Evolutionary conservation across 2,113 vertebrate genomes (phyloP), one percentile per base, ranked within the genome.

Genomic region (Rhinolophus ferrumequinum): DNA sequence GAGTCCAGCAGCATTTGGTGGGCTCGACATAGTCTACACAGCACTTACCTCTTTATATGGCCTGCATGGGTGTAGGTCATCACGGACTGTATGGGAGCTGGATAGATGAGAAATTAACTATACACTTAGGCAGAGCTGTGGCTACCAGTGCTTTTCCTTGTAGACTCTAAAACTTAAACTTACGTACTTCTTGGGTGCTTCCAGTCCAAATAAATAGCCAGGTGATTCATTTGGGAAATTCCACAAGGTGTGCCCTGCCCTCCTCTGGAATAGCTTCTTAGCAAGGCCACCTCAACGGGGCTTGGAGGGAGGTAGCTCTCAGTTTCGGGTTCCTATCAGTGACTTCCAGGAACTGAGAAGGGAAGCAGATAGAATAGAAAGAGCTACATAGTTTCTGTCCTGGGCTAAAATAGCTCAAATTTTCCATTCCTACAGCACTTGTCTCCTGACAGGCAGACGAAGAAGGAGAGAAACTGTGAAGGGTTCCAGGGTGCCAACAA

Each of bases 211-310:
- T 72, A 67, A 80, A 47, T 47, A 67, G 41, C n/a, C 69, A 77
- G 64, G 47, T 95, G 93, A 92, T 60, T 95, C 90, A 95, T 54
- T 88, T 83, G 86, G 90, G 82, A 38, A 88, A 87, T 95, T 69
- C 66, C 66, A 10, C 24, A 19, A 66, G 79, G 28, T 79, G 15
- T 67, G 35, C 64, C 62, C 35, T 73, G 11, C 77, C 60, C 58
- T 75, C 30, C 79, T 83, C 88, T 75, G 88, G 15, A 24, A 2
- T 47, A 33, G 28, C 80, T 56, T 90, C 88, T 79, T 5, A 18
- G n/a, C 38, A 1, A 54, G 69, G 44, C 72, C n/a, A 5, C 47
- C 38, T 24, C n/a, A 3, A 0, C 1, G 3, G 15, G 19, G 44
- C 75, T 33, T n/a, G 52, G 56, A 62, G 30, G 12, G 67, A 79